A percentile compares a stretch with the other conserved stretches of the same genome.
Conservation (phyloP, 2,888 invertebrate genomes). For the Cheiracanthium punctorium region DNA sequence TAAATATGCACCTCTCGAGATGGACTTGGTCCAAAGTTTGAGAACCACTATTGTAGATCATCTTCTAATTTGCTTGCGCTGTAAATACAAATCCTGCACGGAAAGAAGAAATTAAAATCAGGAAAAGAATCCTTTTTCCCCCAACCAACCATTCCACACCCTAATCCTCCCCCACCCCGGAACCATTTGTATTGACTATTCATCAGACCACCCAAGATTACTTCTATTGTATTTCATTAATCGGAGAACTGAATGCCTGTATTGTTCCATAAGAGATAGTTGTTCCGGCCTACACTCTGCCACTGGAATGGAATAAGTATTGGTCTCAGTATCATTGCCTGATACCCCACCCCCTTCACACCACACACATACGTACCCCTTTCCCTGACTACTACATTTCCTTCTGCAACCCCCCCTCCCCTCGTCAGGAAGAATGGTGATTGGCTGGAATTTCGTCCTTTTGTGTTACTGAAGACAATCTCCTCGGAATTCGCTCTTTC, state of each 20-base stretch:
- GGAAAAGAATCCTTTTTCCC: no score
- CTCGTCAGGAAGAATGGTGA: background rate
- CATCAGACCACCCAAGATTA: background rate
- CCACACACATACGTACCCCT: no score
- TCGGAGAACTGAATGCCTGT: background rate
- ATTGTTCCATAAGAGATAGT: background rate
- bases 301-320: background rate
- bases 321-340: background rate
- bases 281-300: background rate
- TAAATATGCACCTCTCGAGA: no score
- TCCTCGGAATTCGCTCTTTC: background rate
- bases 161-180: no score
- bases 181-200: background rate
- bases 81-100: no score
- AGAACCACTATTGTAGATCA: no score
- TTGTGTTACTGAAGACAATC: background rate
- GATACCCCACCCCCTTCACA: background rate
- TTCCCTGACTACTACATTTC: no score
- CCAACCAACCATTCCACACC: no score
- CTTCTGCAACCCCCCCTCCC: background rate
- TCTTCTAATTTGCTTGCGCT: no score
- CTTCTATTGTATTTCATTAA: background rate
- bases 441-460: slow-evolving; percentile 12
- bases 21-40: no score
- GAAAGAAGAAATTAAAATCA: no score